phyloP scores from a whole-genome alignment of 2,888 invertebrate genomes.

The Julus scandinavius region DNA sequence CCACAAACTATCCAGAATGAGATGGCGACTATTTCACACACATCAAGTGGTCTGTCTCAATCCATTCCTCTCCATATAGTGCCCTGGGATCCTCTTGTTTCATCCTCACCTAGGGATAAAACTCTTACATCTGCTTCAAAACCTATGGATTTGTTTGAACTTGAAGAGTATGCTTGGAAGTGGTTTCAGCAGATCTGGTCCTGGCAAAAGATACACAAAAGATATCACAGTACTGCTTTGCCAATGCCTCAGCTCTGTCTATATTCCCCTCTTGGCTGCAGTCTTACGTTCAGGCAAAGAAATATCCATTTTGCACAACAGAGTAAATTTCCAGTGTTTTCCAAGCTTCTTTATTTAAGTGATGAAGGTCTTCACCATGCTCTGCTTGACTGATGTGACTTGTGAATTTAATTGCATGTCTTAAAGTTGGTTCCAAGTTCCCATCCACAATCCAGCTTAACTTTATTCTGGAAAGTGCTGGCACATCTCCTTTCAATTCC shows the following conservation, averaged over 20 bases:
- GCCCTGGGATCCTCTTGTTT: background rate
- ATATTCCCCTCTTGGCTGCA: background rate
- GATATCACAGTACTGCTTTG: background rate
- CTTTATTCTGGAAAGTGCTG: background rate
- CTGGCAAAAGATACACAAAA: background rate
- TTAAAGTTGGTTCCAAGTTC: background rate
- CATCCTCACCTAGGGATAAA: too few species aligned
- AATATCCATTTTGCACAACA: background rate
- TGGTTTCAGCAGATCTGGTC: background rate
- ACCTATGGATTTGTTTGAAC: too few species aligned
- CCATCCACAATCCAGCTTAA: background rate
- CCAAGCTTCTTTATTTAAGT: background rate
- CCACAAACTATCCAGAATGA: background rate
- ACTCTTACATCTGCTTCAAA: too few species aligned
- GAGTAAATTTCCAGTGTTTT: background rate
- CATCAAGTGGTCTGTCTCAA: background rate
- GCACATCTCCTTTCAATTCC: background rate
- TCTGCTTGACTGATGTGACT: background rate
- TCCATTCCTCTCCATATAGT: background rate
- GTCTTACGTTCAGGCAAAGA: background rate
- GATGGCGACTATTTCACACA: background rate
- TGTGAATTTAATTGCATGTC: background rate
- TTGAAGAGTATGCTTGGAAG: too few species aligned
- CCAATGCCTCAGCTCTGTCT: background rate
- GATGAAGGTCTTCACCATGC: background rate